Evolutionary conservation across 35 echinoderm and acorn worm species (phyloP), one percentile per base, ranked within the genome.

Genomic region (Eucidaris tribuloides): DNA sequence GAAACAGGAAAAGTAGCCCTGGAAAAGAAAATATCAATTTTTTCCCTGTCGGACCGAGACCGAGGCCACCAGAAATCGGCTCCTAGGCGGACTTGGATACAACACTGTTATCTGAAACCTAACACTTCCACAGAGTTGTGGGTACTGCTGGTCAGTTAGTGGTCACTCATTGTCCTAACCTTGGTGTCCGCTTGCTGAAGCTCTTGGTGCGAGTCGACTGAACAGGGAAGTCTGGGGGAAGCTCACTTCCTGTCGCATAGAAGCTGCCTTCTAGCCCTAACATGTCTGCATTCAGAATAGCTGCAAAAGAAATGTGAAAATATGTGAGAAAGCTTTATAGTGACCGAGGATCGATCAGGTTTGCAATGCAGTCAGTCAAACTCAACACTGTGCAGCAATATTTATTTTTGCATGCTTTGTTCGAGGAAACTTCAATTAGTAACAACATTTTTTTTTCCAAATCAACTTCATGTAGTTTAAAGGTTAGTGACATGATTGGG

Each of bases 261-360:
- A 84, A 84, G 27, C 61, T 71, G 22, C 82, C 82, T 71, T 65
- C 82, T 63, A 84, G 48, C 2, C 82, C 82, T 0, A 84, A 9
- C 35, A 28, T 65, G 14, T 84, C 82, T 43, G 68, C 35, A 40
- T 42, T 74, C 9, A 52, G 9, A 52, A 52, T 52, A n/a, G 9
- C 48, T 52, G n/a, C n/a, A n/a, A n/a, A n/a, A n/a, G n/a, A n/a
- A n/a, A n/a, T 28, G 70, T 44, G 25, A 42, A 76, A 60, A 14
- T n/a, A 13, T 5, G 22, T 60, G 30, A 60, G 13, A n/a, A 60
- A 60, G 7, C 3, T 60, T 29, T 60, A 5, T 56, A 22, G 50
- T 13, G 13, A 13, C n/a, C 13, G 13, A 13, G 50, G 13, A 55
- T 13, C 13, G 13, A 14, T 55, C 22, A 14, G 50, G 13, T 55